Base-by-base conservation (phyloP, 2,888 invertebrate species). In the Drosophila robusta region DNA sequence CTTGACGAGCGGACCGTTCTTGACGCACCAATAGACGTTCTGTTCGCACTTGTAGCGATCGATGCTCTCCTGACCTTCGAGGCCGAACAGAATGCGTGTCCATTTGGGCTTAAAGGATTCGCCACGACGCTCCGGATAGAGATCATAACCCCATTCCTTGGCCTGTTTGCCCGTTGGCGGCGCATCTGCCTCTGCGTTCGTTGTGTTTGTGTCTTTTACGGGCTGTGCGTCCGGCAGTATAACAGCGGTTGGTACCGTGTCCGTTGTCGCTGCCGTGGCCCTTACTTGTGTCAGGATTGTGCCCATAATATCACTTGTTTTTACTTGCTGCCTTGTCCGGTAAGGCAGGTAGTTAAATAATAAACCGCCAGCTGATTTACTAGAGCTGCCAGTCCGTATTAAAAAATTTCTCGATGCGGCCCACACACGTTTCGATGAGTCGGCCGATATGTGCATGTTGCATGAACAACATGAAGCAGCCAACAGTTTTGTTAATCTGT, bases 51-150 rank as follows among this genome's bases (percentile, higher is more conserved):
- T 95, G 0, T 95, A 92, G 92, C 95, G 96, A 34, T 95, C 95
- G 12, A 95, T 92, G 55, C 93, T 93, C 90, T 96, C 96, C 73
- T 94, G 94, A 34, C 96, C 96, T 91, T 95, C 95, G 46, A 94
- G 92, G 4, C 95, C 94, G 12, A 95, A 90, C 0, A 96, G 79
- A 42, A 94, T 91, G 62, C 93, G 93, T 2, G 92, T 90, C 91
- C 95, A 92, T 84, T 93, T 94, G 0, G 94, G 93, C 70, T 93
- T 93, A 79, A 93, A 94, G 36, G 93, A 92, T 22, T 90, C 92
- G 0, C 95, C 95, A 84, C 95, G 94, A 80, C 97, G 93, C 91
- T 97, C 96, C 0, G 97, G 97, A 90, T 97, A 97, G 68, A 97
- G 93, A 92, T 97, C 96, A 89, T 95, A 96, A 64, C 96, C 96